phyloP scores from a whole-genome alignment of 2,797 vertebrate species.

The Denticeps clupeoides region DNA sequence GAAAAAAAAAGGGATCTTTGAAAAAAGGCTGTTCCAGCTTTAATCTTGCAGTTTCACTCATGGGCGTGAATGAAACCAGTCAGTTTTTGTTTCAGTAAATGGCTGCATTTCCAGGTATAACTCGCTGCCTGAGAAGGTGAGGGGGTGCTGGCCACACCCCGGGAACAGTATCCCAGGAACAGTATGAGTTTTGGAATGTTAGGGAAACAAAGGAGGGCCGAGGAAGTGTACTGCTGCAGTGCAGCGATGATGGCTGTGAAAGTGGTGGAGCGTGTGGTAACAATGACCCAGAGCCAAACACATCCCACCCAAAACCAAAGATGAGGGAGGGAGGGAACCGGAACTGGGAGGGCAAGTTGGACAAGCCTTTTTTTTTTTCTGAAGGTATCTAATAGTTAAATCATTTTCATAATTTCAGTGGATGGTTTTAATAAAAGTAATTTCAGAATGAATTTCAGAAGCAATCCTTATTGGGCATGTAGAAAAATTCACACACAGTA shows the following conservation, averaged over 20 bases:
- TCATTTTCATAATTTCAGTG: too few relatives aligned
- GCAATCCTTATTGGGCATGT: too few relatives aligned
- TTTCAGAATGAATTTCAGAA: too few relatives aligned
- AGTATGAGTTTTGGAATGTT: constrained; percentile 2
- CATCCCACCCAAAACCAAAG: neutral
- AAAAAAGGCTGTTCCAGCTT: constrained; percentile 15
- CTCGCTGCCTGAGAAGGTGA: neutral
- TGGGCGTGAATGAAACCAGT: constrained; percentile 37
- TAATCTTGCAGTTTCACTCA: constrained; percentile 32
- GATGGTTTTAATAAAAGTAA: too few relatives aligned
- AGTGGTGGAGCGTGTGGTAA: neutral
- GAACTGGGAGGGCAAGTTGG: too few relatives aligned
- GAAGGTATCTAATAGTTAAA: too few relatives aligned
- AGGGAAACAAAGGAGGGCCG: neutral
- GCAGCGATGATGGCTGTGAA: neutral
- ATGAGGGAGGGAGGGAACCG: too few relatives aligned
- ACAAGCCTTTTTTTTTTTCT: too few relatives aligned
- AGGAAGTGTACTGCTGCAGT: neutral
- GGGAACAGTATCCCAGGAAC: neutral
- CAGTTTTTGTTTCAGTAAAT: constrained; percentile 4
- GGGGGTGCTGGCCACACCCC: neutral
- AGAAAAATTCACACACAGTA: too few relatives aligned
- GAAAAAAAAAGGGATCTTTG: constrained; percentile 25
- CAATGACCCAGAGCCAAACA: neutral
- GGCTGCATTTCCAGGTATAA: constrained; percentile 6